Evolutionary conservation across 2,113 vertebrate genomes (phyloP).

Genomic region (Rhipidura dahli): DNA sequence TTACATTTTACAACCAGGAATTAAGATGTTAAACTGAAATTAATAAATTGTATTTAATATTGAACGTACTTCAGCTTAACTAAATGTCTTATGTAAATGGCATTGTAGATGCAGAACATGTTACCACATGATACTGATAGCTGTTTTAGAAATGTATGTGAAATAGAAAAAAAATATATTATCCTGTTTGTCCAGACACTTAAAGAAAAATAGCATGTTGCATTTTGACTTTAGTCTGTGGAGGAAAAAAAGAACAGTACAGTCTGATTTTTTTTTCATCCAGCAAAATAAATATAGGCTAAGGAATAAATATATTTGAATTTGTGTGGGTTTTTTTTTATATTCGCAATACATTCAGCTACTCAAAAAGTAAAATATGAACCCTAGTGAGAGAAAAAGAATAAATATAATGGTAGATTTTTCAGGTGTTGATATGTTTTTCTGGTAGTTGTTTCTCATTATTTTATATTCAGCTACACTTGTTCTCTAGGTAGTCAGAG

Average conservation of each 20-base stretch:
- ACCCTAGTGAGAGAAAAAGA: conserved; percentile 49
- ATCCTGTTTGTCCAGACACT: not conserved
- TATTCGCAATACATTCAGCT: conserved; percentile 44
- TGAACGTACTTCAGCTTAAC: conserved; percentile 36
- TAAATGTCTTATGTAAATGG: not conserved
- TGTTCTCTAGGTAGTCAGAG: conserved; percentile 61
- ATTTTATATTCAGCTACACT: conserved; percentile 64
- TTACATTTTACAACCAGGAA: conserved; percentile 47
- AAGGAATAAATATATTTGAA: conserved; percentile 41
- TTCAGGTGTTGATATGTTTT: conserved; percentile 49
- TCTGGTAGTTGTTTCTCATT: conserved; percentile 45
- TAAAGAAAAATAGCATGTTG: not conserved
- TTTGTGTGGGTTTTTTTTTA: not conserved
- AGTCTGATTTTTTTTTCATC: not conserved
- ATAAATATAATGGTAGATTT: conserved; percentile 50
- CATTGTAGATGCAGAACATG: conserved; percentile 14
- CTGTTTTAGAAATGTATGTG: conserved; percentile 5
- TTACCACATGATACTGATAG: conserved; percentile 15
- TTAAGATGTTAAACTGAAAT: conserved; percentile 52
- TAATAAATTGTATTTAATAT: conserved; percentile 21
- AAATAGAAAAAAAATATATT: not conserved
- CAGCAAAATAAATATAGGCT: not conserved
- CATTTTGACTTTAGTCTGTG: not conserved
- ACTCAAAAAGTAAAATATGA: conserved; percentile 58
- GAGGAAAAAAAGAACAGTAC: not conserved